These are phyloP conservation scores for Rhodophaea formosa DNA, from an alignment of 2,888 invertebrate genomes.

Conservation along the genomic window DNA sequence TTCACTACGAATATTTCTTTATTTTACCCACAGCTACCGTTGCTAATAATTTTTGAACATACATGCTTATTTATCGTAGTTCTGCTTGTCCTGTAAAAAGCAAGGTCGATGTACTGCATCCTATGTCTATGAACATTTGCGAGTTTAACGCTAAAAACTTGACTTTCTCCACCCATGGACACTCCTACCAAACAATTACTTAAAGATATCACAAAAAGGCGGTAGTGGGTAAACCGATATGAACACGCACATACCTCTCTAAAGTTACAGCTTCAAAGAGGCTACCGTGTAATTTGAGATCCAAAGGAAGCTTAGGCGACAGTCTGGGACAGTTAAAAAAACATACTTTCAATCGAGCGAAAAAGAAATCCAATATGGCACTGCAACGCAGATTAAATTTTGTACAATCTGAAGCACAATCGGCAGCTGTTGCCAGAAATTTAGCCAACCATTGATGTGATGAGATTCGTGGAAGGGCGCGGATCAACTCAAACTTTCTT, in stretches of 20 bases:
- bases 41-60: too few species aligned
- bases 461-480: conserved; percentile 49
- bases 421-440: conserved; percentile 73
- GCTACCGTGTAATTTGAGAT: conserved; percentile 76
- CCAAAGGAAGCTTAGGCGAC: conserved; percentile 73
- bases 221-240: conserved; percentile 54
- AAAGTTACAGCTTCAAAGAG: conserved; percentile 65
- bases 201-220: conserved; percentile 42
- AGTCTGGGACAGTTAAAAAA: conserved; percentile 67
- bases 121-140: conserved; percentile 32
- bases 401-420: conserved; percentile 69
- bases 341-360: conserved; percentile 67
- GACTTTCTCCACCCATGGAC: conserved; percentile 56
- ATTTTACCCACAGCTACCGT: too few species aligned
- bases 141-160: conserved; percentile 48
- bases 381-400: conserved; percentile 74
- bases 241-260: conserved; percentile 58
- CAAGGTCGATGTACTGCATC: not conserved
- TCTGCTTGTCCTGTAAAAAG: too few species aligned
- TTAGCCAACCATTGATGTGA: conserved; percentile 58
- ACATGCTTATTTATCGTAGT: too few species aligned
- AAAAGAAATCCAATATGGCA: conserved; percentile 74
- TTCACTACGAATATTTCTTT: too few species aligned
- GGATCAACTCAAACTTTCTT: conserved; percentile 46
- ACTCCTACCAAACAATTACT: conserved; percentile 61